These are phyloP conservation scores for Dallia pectoralis DNA, from an alignment of 2,797 vertebrate genomes.

Conservation along the genomic window DNA sequence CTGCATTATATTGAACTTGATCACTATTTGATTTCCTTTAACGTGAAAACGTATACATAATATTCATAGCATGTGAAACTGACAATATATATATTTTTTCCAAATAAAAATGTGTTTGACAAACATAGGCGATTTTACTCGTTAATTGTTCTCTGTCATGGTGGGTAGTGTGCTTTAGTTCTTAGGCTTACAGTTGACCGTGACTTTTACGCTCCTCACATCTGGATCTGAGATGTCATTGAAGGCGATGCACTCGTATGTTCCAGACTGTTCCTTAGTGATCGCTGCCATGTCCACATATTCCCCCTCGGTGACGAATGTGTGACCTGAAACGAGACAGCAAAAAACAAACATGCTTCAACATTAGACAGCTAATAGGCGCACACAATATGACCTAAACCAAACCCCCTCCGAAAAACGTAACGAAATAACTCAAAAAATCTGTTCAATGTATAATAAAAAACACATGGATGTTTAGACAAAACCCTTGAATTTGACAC, in stretches of 20 bases:
- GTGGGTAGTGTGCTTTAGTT: not conserved
- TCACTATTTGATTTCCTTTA: not conserved
- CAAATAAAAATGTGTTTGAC: not conserved
- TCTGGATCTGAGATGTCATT: constrained; percentile 89
- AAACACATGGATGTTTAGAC: not conserved
- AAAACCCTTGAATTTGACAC: not conserved
- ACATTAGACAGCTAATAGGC: not conserved
- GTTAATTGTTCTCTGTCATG: not conserved
- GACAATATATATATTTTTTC: not conserved
- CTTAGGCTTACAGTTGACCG: constrained; percentile 89
- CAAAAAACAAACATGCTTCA: not conserved
- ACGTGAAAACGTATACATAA: not conserved
- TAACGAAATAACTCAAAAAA: not conserved
- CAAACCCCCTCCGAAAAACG: not conserved
- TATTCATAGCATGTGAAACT: not conserved
- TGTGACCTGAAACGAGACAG: constrained; percentile 68
- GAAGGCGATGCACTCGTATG: constrained; percentile 91
- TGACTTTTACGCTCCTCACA: constrained; percentile 86
- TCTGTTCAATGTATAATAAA: not conserved
- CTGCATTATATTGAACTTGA: not conserved
- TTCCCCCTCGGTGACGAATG: constrained; percentile 88
- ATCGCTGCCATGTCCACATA: constrained; percentile 89
- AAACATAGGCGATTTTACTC: not conserved
- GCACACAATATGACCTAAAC: too few species aligned
- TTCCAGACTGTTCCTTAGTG: constrained; percentile 92